These are phyloP conservation scores for Sinella curviseta DNA, from an alignment of 1,140 invertebrate species.

Conservation along the genomic window DNA sequence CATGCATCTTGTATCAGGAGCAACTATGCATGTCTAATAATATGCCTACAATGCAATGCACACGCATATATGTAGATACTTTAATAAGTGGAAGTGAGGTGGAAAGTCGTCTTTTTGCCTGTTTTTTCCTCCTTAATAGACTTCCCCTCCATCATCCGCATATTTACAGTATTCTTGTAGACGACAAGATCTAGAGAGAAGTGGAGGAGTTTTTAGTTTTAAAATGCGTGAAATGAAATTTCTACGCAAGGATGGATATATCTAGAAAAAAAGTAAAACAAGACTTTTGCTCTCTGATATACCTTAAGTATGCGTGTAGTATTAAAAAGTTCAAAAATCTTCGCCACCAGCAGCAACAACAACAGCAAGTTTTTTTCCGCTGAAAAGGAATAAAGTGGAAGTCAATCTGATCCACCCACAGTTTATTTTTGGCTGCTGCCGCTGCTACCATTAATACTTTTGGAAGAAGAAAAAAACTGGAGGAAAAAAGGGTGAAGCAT, in stretches of 20 bases:
- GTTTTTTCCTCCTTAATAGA: neutral
- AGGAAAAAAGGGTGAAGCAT: constrained; percentile 15
- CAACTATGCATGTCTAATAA: neutral
- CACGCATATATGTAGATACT: too few species aligned
- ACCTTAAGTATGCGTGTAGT: neutral
- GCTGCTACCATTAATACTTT: neutral
- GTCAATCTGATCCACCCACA: constrained; percentile 23
- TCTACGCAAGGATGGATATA: constrained; percentile 5
- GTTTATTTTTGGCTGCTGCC: constrained; percentile 20
- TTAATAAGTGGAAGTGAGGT: constrained; percentile 17
- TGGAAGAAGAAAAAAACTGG: neutral
- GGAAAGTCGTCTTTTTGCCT: neutral
- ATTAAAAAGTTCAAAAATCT: neutral
- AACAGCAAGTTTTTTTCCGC: neutral
- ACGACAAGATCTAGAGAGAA: neutral
- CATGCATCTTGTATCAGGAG: neutral
- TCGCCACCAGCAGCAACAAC: neutral
- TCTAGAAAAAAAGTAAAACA: neutral
- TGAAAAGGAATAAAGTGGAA: constrained; percentile 15
- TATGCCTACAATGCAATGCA: neutral
- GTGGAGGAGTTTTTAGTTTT: neutral
- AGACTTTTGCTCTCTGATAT: neutral
- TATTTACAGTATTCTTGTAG: neutral
- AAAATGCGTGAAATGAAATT: constrained; percentile 27
- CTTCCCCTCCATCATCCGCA: too few species aligned